Evolutionary conservation across 2,797 vertebrate species (phyloP).

Genomic region (Eremophila alpestris): DNA sequence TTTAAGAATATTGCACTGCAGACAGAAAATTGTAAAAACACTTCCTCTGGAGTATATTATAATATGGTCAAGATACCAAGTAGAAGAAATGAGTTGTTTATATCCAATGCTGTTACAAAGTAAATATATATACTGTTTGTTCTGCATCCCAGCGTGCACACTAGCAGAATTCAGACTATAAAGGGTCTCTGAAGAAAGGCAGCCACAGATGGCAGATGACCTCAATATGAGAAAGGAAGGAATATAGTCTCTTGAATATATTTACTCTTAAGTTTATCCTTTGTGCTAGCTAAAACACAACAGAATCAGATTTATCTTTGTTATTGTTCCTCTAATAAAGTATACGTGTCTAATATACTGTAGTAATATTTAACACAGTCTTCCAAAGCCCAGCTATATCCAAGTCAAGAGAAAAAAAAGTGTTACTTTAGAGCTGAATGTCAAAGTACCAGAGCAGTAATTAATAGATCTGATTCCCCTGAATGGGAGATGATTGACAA

Average conservation of each 20-base stretch:
- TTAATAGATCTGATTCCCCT: neutral
- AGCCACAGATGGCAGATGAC: neutral
- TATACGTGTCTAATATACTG: neutral
- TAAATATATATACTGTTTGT: neutral
- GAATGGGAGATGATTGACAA: neutral
- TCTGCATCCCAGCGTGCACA: neutral
- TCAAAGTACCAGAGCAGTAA: neutral
- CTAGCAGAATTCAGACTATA: neutral
- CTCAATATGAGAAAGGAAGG: neutral
- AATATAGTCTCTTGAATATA: neutral
- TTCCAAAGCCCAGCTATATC: neutral
- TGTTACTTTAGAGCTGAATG: neutral
- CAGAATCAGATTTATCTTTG: neutral
- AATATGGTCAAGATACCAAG: neutral
- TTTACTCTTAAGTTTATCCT: neutral
- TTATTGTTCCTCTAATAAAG: neutral
- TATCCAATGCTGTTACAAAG: neutral
- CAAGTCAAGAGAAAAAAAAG: neutral
- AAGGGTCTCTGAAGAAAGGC: neutral
- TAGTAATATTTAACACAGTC: neutral
- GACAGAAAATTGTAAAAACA: neutral
- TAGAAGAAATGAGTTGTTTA: neutral
- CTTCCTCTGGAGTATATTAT: neutral
- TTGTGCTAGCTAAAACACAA: neutral
- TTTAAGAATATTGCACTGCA: neutral